Evolutionary conservation across 2,888 invertebrate genomes (phyloP).

Genomic region (Drosophila recens): DNA sequence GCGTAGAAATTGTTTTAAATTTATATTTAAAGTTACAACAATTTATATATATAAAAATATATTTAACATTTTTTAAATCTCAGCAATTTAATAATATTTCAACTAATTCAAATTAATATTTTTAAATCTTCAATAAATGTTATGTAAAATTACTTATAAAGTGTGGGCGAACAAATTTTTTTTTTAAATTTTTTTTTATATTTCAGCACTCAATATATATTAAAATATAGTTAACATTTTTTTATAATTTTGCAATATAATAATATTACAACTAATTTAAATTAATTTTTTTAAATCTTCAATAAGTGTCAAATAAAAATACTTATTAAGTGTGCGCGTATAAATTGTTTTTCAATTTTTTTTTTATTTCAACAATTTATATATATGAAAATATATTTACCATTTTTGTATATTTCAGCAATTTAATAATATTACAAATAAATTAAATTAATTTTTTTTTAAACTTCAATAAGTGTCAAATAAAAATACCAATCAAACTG

Average conservation of each 20-base stretch:
- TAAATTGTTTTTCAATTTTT: too few relatives aligned
- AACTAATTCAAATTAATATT: not conserved
- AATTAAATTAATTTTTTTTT: not conserved
- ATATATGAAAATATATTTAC: too few relatives aligned
- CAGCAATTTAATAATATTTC: not conserved
- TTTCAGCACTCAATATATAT: too few relatives aligned
- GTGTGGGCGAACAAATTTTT: too few relatives aligned
- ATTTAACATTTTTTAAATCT: not conserved
- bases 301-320: not conserved
- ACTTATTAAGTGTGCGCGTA: too few relatives aligned
- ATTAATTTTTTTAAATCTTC: not conserved
- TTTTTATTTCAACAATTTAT: too few relatives aligned
- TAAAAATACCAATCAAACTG: not conserved
- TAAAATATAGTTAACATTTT: too few relatives aligned
- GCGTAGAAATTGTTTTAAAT: slow-evolving; percentile 1
- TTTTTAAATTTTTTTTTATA: too few relatives aligned
- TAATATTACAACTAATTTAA: not conserved
- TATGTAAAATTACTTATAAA: not conserved
- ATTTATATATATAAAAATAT: not conserved
- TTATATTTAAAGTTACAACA: not conserved
- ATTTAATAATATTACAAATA: not conserved
- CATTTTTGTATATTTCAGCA: not conserved
- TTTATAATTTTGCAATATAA: not conserved
- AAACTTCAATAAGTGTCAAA: not conserved
- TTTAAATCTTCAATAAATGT: not conserved